A percentile compares a stretch with the other conserved stretches of the same genome.
Evolutionary conservation across 1,140 invertebrate genomes (phyloP).

Genomic region (Zelostemma sp.): DNA sequence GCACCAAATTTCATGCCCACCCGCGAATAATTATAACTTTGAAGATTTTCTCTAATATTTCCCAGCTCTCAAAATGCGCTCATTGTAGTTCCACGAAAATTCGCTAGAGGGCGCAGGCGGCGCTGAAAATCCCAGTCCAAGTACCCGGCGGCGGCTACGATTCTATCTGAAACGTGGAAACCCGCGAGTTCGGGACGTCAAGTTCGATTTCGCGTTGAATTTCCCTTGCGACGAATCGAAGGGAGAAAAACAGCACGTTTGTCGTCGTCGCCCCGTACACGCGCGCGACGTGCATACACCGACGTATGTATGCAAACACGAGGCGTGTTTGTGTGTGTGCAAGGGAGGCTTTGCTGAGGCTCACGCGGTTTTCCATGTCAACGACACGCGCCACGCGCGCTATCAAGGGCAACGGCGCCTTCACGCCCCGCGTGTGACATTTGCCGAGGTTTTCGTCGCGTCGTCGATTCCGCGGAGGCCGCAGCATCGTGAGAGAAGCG

Average conservation of each 20-base stretch:
- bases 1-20: too few relatives aligned
- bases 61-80: too few relatives aligned
- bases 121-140: too few relatives aligned
- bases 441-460: conserved; percentile 14
- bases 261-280: background rate
- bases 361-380: conserved; percentile 64
- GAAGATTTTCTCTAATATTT: too few relatives aligned
- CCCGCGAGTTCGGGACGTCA: background rate
- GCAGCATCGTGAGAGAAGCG: conserved; percentile 5
- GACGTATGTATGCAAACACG: background rate
- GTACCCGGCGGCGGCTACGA: too few relatives aligned
- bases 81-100: too few relatives aligned
- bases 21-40: too few relatives aligned
- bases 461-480: conserved; percentile 4
- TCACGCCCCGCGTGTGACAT: conserved; percentile 48
- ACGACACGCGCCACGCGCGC: conserved; percentile 58
- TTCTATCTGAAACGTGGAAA: conserved; percentile 35
- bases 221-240: too few relatives aligned
- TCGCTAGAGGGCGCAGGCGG: too few relatives aligned
- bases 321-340: background rate
- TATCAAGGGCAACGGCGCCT: conserved; percentile 57
- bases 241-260: background rate
- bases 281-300: background rate
- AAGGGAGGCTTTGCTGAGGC: conserved; percentile 32
- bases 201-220: background rate